phyloP scores from a whole-genome alignment of 2,888 invertebrate genomes.

The Temnothorax rugatulus region DNA sequence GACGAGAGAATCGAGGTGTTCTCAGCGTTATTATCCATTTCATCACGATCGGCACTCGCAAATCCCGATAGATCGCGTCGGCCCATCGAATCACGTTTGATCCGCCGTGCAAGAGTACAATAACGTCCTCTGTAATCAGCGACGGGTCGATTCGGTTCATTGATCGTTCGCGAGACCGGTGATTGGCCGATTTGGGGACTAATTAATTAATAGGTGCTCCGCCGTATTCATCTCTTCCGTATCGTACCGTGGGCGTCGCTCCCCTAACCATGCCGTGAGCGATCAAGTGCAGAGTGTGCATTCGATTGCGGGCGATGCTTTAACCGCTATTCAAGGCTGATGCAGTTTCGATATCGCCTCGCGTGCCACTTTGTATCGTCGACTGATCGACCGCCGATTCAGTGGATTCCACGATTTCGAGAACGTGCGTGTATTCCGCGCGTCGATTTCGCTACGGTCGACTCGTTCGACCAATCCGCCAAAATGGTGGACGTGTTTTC shows the following conservation, averaged over 20 bases:
- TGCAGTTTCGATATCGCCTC: conserved; percentile 50
- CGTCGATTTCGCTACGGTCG: conserved; percentile 41
- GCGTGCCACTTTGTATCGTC: conserved; percentile 47
- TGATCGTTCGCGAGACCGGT: conserved; percentile 72
- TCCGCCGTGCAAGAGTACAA: conserved; percentile 25
- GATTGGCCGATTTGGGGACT: conserved; percentile 76
- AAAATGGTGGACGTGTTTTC: conserved; percentile 40
- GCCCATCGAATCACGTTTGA: conserved; percentile 29
- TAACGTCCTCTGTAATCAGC: conserved; percentile 75
- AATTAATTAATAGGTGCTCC: conserved; percentile 79
- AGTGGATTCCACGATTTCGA: conserved; percentile 31
- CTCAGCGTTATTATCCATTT: not conserved
- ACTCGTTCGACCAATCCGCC: not conserved
- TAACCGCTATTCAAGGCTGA: conserved; percentile 61
- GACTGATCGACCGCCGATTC: conserved; percentile 7
- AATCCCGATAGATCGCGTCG: conserved; percentile 13
- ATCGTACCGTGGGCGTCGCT: not conserved
- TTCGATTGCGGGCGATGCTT: conserved; percentile 60
- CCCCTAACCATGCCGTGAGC: conserved; percentile 17
- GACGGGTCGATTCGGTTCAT: conserved; percentile 74
- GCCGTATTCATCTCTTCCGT: conserved; percentile 53
- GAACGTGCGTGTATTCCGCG: conserved; percentile 44
- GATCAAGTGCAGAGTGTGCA: conserved; percentile 53
- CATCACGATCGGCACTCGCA: not conserved
- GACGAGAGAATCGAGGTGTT: not conserved